Evolutionary conservation across 2,888 invertebrate genomes (phyloP).

Genomic region (Amphiduros pacificus): DNA sequence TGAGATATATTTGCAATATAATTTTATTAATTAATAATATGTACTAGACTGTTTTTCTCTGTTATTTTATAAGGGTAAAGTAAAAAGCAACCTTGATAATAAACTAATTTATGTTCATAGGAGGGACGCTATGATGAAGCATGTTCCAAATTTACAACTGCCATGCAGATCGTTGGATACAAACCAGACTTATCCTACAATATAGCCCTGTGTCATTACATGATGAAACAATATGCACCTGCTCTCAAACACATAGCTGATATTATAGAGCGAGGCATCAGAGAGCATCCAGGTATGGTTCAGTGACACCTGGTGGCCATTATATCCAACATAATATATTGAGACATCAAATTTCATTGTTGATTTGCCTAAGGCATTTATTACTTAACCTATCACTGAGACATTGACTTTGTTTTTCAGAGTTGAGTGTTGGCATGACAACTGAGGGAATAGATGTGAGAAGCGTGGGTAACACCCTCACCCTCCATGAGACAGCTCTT

Average conservation of each 20-base stretch:
- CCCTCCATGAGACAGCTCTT: slow-evolving; percentile 91
- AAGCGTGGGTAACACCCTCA: slow-evolving; percentile 93
- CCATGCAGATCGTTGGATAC: slow-evolving; percentile 70
- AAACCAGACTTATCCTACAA: slow-evolving; percentile 84
- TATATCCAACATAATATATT: too few species aligned
- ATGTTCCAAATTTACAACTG: slow-evolving; percentile 82
- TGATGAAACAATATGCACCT: slow-evolving; percentile 86
- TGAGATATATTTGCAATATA: too few species aligned
- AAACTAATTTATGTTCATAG: slow-evolving; percentile 62
- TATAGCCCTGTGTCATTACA: slow-evolving; percentile 91
- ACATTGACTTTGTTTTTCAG: slow-evolving; percentile 63
- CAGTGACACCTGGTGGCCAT: too few species aligned
- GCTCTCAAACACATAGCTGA: slow-evolving; percentile 91
- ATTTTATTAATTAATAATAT: too few species aligned
- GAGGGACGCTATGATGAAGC: slow-evolving; percentile 88
- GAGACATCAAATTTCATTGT: too few species aligned
- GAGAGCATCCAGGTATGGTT: slow-evolving; percentile 82
- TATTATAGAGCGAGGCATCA: slow-evolving; percentile 93
- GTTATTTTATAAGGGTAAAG: too few species aligned
- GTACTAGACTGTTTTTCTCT: too few species aligned
- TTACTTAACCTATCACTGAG: background rate
- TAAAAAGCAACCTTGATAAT: too few species aligned
- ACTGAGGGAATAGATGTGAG: slow-evolving; percentile 80
- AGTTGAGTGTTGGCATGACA: slow-evolving; percentile 94
- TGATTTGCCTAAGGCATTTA: background rate